phyloP scores from a whole-genome alignment of 2,113 vertebrate genomes.

The Periophthalmus modestus region DNA sequence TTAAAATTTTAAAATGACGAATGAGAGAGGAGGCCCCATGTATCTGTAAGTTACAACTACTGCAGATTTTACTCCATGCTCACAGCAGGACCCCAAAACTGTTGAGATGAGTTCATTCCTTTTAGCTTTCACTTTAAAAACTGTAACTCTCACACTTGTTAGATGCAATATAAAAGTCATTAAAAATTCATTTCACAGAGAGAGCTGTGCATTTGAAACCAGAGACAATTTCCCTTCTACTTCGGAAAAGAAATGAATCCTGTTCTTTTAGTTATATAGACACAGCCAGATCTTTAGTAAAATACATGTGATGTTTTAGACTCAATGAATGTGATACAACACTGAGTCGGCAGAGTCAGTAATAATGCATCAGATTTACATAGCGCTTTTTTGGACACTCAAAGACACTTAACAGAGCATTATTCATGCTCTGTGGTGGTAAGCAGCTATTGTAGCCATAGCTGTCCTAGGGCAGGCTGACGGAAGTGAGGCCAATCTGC shows the following conservation, averaged over 20 bases:
- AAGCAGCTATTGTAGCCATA: no score
- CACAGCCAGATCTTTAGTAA: background rate
- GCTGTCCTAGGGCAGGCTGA: no score
- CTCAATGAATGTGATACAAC: background rate
- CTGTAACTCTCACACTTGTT: slow-evolving; percentile 19
- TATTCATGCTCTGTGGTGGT: no score
- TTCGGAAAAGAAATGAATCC: slow-evolving; percentile 32
- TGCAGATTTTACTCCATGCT: slow-evolving; percentile 20
- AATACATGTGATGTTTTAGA: background rate
- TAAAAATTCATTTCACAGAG: slow-evolving; percentile 60
- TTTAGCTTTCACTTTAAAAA: slow-evolving; percentile 38
- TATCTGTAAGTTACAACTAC: slow-evolving; percentile 24
- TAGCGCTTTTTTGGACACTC: no score
- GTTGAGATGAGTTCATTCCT: slow-evolving; percentile 40
- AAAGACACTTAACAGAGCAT: no score
- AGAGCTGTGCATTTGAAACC: slow-evolving; percentile 22
- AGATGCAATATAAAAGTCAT: slow-evolving; percentile 59
- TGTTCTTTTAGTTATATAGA: background rate
- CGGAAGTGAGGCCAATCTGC: no score
- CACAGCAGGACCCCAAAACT: slow-evolving; percentile 37
- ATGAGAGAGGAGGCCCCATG: slow-evolving; percentile 18
- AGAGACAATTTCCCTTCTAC: slow-evolving; percentile 46
- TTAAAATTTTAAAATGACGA: slow-evolving; percentile 30
- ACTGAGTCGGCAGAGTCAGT: background rate
- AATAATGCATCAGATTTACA: no score